phyloP scores from a whole-genome alignment of 2,113 vertebrate species.

The Syrmaticus mikado region DNA sequence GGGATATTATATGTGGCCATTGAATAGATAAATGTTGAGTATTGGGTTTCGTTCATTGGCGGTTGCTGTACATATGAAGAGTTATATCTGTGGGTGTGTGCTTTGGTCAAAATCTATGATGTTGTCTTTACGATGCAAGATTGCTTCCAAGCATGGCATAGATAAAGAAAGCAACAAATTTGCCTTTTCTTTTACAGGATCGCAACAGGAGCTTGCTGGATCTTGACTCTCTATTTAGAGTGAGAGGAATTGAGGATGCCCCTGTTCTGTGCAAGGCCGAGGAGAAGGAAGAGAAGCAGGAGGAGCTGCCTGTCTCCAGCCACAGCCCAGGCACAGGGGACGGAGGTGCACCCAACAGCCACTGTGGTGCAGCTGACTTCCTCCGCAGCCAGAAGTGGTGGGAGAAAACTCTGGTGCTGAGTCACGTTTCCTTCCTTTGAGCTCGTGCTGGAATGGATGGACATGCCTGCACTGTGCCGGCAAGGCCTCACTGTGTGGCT shows the following conservation, averaged over 20 bases:
- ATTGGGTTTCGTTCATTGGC: not conserved
- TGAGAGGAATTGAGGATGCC: not conserved
- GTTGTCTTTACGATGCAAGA: not conserved
- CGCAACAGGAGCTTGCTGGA: not conserved
- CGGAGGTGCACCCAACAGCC: not conserved
- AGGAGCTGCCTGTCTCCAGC: not conserved
- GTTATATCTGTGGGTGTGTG: too few relatives aligned
- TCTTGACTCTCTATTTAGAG: not conserved
- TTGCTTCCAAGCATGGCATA: not conserved
- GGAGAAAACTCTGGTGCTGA: not conserved
- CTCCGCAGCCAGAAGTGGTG: not conserved
- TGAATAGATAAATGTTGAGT: not conserved
- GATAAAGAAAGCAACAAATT: not conserved
- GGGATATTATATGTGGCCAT: not conserved
- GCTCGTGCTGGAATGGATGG: not conserved
- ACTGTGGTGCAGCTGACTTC: not conserved
- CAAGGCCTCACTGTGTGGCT: not conserved
- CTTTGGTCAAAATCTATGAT: not conserved
- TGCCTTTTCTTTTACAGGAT: not conserved
- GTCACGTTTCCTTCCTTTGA: not conserved
- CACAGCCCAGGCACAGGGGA: fast-evolving
- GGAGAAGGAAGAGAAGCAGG: not conserved
- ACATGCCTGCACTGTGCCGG: fast-evolving
- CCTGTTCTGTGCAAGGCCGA: not conserved
- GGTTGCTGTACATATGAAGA: not conserved